A percentile compares a stretch with the other conserved stretches of the same genome.
Conservation (phyloP, 1,140 invertebrate species). For the Palaemon carinicauda region DNA sequence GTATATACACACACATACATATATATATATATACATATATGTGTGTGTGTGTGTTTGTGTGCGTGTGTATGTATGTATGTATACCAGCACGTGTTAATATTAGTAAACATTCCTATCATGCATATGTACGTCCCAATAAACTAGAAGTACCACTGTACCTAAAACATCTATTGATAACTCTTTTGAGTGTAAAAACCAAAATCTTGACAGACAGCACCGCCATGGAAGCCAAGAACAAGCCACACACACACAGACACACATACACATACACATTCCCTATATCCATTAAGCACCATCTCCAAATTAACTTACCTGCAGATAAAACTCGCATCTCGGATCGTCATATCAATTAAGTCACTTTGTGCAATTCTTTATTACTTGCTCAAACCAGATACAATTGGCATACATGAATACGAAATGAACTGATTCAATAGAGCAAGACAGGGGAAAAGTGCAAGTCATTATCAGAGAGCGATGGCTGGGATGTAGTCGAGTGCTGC, state of each 20-base stretch:
- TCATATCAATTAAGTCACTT: too few relatives aligned
- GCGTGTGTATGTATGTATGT: neutral
- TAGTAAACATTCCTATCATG: neutral
- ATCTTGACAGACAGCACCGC: neutral
- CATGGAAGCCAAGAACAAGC: neutral
- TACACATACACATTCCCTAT: neutral
- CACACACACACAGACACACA: neutral
- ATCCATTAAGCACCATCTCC: neutral
- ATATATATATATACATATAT: neutral
- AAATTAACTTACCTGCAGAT: neutral
- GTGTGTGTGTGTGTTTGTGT: neutral
- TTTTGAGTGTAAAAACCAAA: too few relatives aligned
- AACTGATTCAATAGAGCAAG: slow-evolving; percentile 16
- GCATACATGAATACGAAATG: too few relatives aligned
- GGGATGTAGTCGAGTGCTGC: too few relatives aligned
- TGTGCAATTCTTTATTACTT: too few relatives aligned
- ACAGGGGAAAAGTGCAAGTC: neutral
- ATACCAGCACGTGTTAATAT: neutral
- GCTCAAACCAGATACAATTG: too few relatives aligned
- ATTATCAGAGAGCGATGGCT: too few relatives aligned
- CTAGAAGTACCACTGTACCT: neutral
- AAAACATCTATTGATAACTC: too few relatives aligned
- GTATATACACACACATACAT: neutral
- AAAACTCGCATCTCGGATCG: too few relatives aligned
- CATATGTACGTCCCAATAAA: neutral